Percentiles rank a stretch among this genome's conserved stretches.
phyloP scores from a whole-genome alignment of 2,888 invertebrate genomes.

The Keiferia lycopersicella region DNA sequence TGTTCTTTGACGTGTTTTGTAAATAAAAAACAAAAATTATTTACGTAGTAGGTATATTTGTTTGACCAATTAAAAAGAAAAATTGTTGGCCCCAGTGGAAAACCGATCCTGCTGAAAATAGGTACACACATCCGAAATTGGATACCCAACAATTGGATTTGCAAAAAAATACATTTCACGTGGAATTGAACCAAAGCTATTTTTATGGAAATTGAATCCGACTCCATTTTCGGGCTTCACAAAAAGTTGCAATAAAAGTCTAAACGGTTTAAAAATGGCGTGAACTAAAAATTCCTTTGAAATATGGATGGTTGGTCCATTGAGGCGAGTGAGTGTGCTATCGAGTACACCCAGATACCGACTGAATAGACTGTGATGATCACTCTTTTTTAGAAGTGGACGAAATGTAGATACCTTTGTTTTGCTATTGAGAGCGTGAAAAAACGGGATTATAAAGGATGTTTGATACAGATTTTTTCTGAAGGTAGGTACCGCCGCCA shows the following conservation, averaged over 20 bases:
- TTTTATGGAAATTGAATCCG: constrained; percentile 24
- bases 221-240: constrained; percentile 17
- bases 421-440: too few relatives aligned
- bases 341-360: constrained; percentile 1
- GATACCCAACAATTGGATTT: not conserved
- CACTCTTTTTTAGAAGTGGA: not conserved
- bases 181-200: constrained; percentile 22
- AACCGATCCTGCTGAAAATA: not conserved
- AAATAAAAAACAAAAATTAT: too few relatives aligned
- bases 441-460: too few relatives aligned
- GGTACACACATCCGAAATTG: not conserved
- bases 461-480: too few relatives aligned
- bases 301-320: not conserved
- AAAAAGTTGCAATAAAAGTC: constrained; percentile 14
- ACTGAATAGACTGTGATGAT: not conserved
- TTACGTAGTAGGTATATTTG: too few relatives aligned
- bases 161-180: constrained; percentile 20
- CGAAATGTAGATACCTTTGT: too few relatives aligned
- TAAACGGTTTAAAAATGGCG: constrained; percentile 4
- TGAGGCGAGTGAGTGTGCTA: not conserved
- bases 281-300: constrained; percentile 1
- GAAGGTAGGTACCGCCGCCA: too few relatives aligned
- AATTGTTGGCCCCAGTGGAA: not conserved
- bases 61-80: too few relatives aligned
- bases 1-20: too few relatives aligned